A percentile compares a stretch with the other conserved stretches of the same genome.
Evolutionary conservation across 2,888 invertebrate genomes (phyloP).

Genomic region (Hedychridium roseum): DNA sequence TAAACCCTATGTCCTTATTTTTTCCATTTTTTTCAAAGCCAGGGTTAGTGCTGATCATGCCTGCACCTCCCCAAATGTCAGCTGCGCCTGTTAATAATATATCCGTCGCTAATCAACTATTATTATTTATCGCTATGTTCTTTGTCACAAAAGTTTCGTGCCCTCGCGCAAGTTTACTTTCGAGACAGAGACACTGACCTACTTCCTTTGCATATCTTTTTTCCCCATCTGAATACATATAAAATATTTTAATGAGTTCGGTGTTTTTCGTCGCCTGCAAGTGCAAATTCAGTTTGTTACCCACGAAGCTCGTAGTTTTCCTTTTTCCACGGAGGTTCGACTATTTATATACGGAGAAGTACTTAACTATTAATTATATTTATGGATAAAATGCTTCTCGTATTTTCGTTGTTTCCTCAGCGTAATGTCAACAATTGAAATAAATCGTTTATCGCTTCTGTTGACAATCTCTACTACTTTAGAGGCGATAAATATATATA

Average conservation of each 20-base stretch:
- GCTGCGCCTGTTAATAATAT: too few species aligned
- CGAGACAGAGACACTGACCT: background rate
- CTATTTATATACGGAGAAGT: too few species aligned
- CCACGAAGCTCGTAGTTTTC: too few species aligned
- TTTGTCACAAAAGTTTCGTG: too few species aligned
- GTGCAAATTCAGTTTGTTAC: too few species aligned
- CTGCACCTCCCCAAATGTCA: slow-evolving; percentile 15
- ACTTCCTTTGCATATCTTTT: background rate
- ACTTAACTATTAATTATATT: slow-evolving; percentile 36
- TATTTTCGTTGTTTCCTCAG: slow-evolving; percentile 37
- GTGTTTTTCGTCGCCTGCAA: too few species aligned
- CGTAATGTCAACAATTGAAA: slow-evolving; percentile 32
- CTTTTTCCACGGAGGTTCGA: too few species aligned
- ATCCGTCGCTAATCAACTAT: too few species aligned
- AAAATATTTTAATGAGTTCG: too few species aligned
- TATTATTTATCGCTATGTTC: too few species aligned
- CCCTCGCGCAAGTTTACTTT: background rate
- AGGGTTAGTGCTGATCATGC: slow-evolving; percentile 29
- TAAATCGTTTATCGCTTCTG: slow-evolving; percentile 22
- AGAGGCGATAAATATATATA: slow-evolving; percentile 21
- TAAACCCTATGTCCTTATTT: slow-evolving; percentile 50
- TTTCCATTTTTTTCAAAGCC: slow-evolving; percentile 24
- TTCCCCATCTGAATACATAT: background rate
- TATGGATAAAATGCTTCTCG: slow-evolving; percentile 32
- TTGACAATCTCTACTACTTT: slow-evolving; percentile 31